Evolutionary conservation across 92 coral and sea anemone genomes (phyloP).

Genomic region (Actinostola sp.): DNA sequence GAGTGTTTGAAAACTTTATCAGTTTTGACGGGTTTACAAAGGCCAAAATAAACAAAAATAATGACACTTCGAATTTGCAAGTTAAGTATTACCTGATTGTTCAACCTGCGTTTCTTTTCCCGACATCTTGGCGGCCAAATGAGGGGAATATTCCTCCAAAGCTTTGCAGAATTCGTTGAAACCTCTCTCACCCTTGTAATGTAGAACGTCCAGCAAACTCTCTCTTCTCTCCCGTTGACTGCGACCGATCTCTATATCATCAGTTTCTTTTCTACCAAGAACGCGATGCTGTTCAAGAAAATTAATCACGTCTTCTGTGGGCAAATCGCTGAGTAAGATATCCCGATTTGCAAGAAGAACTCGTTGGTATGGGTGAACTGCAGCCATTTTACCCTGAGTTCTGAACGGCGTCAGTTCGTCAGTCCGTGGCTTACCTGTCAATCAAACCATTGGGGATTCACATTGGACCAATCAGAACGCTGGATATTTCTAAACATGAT

Average conservation of each 20-base stretch:
- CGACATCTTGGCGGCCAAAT: conserved; percentile 65
- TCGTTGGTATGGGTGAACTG: conserved; percentile 75
- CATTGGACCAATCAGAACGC: conserved; percentile 60
- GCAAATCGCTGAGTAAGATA: conserved; percentile 67
- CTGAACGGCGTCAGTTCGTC: conserved; percentile 60
- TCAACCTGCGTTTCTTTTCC: conserved; percentile 70
- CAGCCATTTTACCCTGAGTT: conserved; percentile 72
- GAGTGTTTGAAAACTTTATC: conserved; percentile 24
- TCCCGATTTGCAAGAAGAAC: conserved; percentile 81
- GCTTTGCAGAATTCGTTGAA: conserved; percentile 78
- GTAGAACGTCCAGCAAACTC: conserved; percentile 78
- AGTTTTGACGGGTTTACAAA: background rate
- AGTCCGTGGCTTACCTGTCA: conserved; percentile 69
- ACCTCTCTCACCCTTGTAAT: conserved; percentile 85
- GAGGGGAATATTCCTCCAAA: conserved; percentile 72
- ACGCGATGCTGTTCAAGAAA: conserved; percentile 67
- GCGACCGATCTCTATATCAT: conserved; percentile 77
- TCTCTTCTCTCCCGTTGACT: conserved; percentile 72
- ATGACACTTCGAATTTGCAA: conserved; percentile 10
- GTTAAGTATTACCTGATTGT: conserved; percentile 45
- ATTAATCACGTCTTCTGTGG: conserved; percentile 69
- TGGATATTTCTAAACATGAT: conserved; percentile 24
- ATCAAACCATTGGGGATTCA: conserved; percentile 64
- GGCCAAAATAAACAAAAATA: conserved; percentile 4
- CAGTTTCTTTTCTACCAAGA: conserved; percentile 70